These are phyloP conservation scores for Naso thynnoides DNA, from an alignment of 2,797 vertebrate genomes.

Conservation along the genomic window DNA sequence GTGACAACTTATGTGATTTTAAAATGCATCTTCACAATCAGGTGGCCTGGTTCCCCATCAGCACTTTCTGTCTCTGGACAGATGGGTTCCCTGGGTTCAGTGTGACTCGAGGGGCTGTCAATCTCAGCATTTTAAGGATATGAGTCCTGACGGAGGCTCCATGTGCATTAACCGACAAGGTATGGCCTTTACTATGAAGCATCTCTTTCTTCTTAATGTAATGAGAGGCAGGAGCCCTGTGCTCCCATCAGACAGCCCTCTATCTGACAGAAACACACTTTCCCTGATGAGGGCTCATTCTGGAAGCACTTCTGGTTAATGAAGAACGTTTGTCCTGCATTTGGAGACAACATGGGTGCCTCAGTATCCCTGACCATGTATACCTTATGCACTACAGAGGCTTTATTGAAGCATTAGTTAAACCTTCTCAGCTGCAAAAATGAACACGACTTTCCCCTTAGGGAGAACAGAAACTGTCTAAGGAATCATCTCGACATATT, in stretches of 20 bases:
- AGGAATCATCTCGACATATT: conserved; percentile 42
- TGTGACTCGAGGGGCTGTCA: conserved; percentile 26
- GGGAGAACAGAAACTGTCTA: conserved; percentile 26
- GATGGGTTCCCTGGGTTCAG: conserved; percentile 39
- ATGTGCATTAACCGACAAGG: conserved; percentile 57
- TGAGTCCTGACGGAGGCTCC: conserved; percentile 53
- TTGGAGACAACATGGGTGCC: conserved; percentile 56
- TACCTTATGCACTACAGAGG: conserved; percentile 26
- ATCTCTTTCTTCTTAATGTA: conserved; percentile 75
- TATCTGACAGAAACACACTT: conserved; percentile 81
- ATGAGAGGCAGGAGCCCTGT: conserved; percentile 72
- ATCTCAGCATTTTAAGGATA: conserved; percentile 58
- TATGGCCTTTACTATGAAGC: conserved; percentile 47
- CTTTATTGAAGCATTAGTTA: conserved; percentile 34
- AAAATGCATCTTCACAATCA: conserved; percentile 33
- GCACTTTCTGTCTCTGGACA: conserved; percentile 33
- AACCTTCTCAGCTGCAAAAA: conserved; percentile 46
- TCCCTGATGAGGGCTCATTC: conserved; percentile 77
- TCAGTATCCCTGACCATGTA: conserved; percentile 42
- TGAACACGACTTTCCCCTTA: conserved; percentile 23
- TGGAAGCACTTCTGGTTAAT: conserved; percentile 78
- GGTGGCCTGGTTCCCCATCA: conserved; percentile 38
- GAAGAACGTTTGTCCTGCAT: conserved; percentile 72
- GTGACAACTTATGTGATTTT: conserved; percentile 38
- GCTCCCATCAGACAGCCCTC: conserved; percentile 60